phyloP scores from a whole-genome alignment of 2,797 vertebrate genomes.

The Zalophus californianus region DNA sequence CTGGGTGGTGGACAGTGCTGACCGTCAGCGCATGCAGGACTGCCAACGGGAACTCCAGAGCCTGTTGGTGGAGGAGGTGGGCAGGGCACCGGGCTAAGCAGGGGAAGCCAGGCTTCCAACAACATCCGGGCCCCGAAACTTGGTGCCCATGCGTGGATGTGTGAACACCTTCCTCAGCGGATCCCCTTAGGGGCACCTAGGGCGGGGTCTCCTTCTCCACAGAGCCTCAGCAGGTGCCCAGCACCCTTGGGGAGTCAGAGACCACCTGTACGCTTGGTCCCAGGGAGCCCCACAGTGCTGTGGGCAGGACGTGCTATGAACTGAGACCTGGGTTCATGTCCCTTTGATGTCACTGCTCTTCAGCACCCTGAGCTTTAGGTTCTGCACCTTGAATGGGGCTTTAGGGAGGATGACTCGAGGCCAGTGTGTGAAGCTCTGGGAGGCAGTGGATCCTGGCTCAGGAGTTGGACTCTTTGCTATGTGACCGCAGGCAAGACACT shows the following conservation, averaged over 20 bases:
- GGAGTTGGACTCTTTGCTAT: neutral
- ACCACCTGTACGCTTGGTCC: neutral
- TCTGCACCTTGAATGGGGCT: neutral
- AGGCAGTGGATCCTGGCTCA: neutral
- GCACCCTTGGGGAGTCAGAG: neutral
- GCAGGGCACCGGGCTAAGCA: neutral
- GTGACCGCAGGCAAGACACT: neutral
- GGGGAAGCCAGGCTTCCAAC: neutral
- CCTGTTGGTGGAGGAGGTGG: conserved; percentile 93
- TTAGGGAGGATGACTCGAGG: neutral
- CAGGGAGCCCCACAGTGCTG: neutral
- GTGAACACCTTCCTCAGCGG: neutral
- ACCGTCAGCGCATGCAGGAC: conserved; percentile 94
- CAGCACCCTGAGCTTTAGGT: neutral
- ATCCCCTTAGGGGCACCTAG: neutral
- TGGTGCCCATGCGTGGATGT: rapidly evolving
- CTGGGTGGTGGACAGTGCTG: conserved; percentile 97
- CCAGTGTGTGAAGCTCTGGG: neutral
- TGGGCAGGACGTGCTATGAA: neutral
- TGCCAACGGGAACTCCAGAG: conserved; percentile 91
- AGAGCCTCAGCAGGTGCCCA: neutral
- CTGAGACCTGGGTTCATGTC: neutral
- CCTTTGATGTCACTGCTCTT: neutral
- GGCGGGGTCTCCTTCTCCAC: neutral
- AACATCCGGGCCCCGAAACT: rapidly evolving